Evolutionary conservation across 2,113 vertebrate genomes (phyloP).

Genomic region (Microtus montanus): DNA sequence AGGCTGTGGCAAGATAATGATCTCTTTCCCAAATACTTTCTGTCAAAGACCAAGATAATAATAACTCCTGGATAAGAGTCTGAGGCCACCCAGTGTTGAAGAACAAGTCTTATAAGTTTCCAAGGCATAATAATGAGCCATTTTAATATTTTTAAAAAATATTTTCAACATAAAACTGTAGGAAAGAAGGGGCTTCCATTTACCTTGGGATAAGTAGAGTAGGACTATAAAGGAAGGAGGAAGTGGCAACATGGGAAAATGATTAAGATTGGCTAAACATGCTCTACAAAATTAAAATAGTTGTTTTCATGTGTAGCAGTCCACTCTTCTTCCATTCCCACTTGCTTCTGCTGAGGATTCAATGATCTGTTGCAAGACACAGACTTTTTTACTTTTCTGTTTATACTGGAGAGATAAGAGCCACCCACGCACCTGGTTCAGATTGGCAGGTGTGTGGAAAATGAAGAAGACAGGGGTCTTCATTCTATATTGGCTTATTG

Average conservation of each 20-base stretch:
- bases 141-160: neutral
- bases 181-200: neutral
- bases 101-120: neutral
- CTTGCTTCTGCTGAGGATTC: neutral
- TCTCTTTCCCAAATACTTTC: neutral
- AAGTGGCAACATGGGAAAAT: neutral
- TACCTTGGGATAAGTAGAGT: constrained; percentile 10
- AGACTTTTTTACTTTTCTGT: neutral
- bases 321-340: neutral
- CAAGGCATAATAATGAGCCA: neutral
- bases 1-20: neutral
- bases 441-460: neutral
- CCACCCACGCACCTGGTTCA: neutral
- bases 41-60: neutral
- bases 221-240: neutral
- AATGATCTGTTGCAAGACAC: neutral
- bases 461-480: neutral
- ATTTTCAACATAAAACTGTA: neutral
- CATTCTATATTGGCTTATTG: neutral
- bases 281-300: neutral
- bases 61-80: neutral
- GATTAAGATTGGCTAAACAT: neutral
- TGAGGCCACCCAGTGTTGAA: neutral
- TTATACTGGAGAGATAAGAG: neutral
- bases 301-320: neutral